A percentile compares a stretch with the other conserved stretches of the same genome.
These are phyloP conservation scores for Cynocephalus volans DNA, from an alignment of 2,113 vertebrate genomes.

Conservation along the genomic window DNA sequence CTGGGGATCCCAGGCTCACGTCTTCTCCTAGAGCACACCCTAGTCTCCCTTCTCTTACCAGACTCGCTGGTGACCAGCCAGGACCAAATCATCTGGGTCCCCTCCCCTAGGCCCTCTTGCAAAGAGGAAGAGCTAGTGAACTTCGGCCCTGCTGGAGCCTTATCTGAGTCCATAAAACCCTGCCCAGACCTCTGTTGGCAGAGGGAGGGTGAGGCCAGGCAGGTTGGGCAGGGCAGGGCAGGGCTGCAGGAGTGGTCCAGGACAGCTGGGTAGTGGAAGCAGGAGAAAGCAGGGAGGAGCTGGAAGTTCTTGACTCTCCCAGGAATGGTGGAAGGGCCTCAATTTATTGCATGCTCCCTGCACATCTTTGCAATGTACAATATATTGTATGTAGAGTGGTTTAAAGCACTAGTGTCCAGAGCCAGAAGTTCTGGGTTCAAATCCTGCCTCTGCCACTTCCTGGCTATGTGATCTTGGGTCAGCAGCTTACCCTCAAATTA, in stretches of 20 bases:
- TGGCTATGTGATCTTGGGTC: not conserved
- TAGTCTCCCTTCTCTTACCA: not conserved
- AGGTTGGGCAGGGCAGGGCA: slow-evolving; percentile 33
- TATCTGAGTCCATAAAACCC: slow-evolving; percentile 64
- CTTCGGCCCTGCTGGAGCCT: not conserved
- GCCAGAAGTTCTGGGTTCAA: not conserved
- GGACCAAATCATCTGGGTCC: not conserved
- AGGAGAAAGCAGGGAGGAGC: not conserved
- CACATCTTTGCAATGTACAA: fast-evolving
- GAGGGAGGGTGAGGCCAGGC: not conserved
- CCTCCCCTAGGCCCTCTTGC: not conserved
- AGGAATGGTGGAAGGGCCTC: not conserved
- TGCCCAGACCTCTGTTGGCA: slow-evolving; percentile 46
- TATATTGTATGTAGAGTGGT: not conserved
- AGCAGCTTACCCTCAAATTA: not conserved
- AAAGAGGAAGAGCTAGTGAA: slow-evolving; percentile 45
- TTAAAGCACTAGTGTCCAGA: not conserved
- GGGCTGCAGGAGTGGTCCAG: not conserved
- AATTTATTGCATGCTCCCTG: too few species aligned
- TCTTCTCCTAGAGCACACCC: not conserved
- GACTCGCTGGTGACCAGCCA: not conserved
- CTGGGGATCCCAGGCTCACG: not conserved
- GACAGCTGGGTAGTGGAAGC: slow-evolving; percentile 45
- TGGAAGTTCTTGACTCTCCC: not conserved
- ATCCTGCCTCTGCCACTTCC: not conserved